phyloP scores from a whole-genome alignment of 2,797 vertebrate species.

The Labeo calbasu region DNA sequence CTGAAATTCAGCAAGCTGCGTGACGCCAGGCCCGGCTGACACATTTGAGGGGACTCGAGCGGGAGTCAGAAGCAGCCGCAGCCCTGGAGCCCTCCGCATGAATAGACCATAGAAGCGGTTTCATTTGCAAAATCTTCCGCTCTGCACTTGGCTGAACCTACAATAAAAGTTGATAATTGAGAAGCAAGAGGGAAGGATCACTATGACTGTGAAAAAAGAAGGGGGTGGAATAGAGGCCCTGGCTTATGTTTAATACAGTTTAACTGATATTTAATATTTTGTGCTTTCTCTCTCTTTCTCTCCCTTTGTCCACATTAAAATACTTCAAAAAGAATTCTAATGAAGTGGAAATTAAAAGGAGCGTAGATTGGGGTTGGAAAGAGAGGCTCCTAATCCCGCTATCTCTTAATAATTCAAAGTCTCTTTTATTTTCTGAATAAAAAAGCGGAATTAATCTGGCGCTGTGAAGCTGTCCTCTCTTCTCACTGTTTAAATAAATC shows the following conservation, averaged over 20 bases:
- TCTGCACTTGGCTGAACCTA: conserved; percentile 81
- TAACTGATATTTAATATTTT: conserved; percentile 99
- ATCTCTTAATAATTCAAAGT: conserved; percentile 99
- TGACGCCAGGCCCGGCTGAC: conserved; percentile 67
- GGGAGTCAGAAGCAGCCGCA: conserved; percentile 64
- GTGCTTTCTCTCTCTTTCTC: conserved; percentile 95
- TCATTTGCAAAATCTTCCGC: conserved; percentile 74
- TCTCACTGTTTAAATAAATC: conserved; percentile 96
- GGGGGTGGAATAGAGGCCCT: conserved; percentile 67
- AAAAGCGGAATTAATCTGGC: conserved; percentile 97
- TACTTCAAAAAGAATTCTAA: conserved; percentile 99
- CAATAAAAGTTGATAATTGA: conserved; percentile 85
- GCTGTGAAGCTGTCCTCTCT: conserved; percentile 96
- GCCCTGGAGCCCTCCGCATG: conserved; percentile 71
- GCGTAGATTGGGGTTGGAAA: conserved; percentile 92
- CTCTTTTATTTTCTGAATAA: conserved; percentile 99
- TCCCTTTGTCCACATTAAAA: conserved; percentile 97
- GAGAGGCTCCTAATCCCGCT: conserved; percentile 98
- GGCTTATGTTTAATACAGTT: conserved; percentile 97
- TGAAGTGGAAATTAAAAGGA: conserved; percentile 99
- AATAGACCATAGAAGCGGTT: conserved; percentile 77
- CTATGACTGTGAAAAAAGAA: conserved; percentile 72
- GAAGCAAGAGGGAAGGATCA: conserved; percentile 81
- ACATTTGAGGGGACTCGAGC: conserved; percentile 73
- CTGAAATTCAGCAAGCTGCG: neutral